Base-by-base conservation (phyloP, 2,113 vertebrate species). In the Tachycineta bicolor region DNA sequence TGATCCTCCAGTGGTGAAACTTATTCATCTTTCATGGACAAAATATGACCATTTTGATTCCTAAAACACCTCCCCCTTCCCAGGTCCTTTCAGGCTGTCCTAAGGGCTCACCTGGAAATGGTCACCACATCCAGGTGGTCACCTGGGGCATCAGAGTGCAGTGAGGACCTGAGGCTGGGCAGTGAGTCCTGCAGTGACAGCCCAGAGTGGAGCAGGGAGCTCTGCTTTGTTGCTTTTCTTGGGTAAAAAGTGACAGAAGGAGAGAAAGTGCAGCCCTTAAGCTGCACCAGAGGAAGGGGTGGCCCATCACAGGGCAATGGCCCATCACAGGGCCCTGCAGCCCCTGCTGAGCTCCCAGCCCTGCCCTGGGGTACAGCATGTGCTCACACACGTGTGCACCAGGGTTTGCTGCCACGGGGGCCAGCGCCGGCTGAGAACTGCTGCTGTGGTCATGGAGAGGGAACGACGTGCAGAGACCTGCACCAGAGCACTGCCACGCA, bases 141-240 rank as follows among this genome's bases (percentile, higher is more conserved):
- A 68, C 3, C 34, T 14, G 60, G n/a, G 76, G 60, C 33, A 28
- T 0, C 0, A 2, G 28, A 10, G 15, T 2, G 14, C 23, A 6
- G 5, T 6, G 46, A 28, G 74, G 43, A 69, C 41, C 41, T 2
- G 5, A 26, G n/a, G 37, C 8, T 52, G 33, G 9, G 22, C 41
- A 26, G 20, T 0, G 3, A 24, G 37, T 76, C 43, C 60, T 47
- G 26, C 33, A 34, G 16, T 10, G 16, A 44, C 5, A 17, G 31
- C 31, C 50, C 49, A 43, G 46, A 37, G 14, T 4, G 41, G 34
- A 33, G 21, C 34, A 60, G 16, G 59, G 68, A 79, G 11, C 25
- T 25, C 31, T 2, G 3, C 1, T 23, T 3, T 5, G 20, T 18
- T 58, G 14, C 37, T 87, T 73, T 13, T 64, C 59, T 60, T 43